These are phyloP conservation scores for Ichneumoninae sp. DNA, from an alignment of 2,888 invertebrate genomes.

Conservation along the genomic window DNA sequence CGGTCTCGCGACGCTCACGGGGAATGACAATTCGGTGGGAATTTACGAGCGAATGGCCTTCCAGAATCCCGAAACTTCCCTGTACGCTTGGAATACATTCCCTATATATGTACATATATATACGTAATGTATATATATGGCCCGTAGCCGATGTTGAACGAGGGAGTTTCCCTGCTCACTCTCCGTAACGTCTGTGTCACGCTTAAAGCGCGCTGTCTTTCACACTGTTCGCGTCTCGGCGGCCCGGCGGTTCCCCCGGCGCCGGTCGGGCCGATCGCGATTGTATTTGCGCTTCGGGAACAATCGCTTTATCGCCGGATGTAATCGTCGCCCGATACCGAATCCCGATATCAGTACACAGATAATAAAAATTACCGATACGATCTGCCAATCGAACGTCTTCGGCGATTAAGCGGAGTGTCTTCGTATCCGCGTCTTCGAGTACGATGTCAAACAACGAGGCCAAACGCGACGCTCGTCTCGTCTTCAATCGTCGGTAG, in stretches of 20 bases:
- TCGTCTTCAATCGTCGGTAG: too few relatives aligned
- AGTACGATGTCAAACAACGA: neutral
- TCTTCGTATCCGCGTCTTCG: neutral
- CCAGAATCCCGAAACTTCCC: slow-evolving; percentile 60
- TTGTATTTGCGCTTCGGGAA: slow-evolving; percentile 44
- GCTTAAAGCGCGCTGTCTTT: slow-evolving; percentile 18
- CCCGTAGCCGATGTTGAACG: neutral
- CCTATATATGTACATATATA: neutral
- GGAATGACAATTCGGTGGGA: slow-evolving; percentile 65
- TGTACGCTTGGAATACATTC: neutral
- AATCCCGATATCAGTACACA: slow-evolving; percentile 30
- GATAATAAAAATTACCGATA: slow-evolving; percentile 16
- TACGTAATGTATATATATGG: neutral
- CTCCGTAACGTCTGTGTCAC: slow-evolving; percentile 28
- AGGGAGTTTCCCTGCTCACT: neutral
- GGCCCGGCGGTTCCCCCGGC: neutral
- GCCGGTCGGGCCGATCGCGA: slow-evolving; percentile 3
- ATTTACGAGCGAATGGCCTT: slow-evolving; percentile 66
- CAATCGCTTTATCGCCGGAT: slow-evolving; percentile 45
- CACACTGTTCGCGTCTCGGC: slow-evolving; percentile 7
- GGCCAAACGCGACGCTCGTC: too few relatives aligned
- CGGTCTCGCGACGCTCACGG: slow-evolving; percentile 56
- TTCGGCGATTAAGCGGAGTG: neutral
- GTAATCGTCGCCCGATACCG: slow-evolving; percentile 13
- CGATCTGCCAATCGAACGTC: neutral